Evolutionary conservation across 2,888 invertebrate genomes (phyloP), one percentile per base, ranked within the genome.

Genomic region (Malachius bipustulatus): DNA sequence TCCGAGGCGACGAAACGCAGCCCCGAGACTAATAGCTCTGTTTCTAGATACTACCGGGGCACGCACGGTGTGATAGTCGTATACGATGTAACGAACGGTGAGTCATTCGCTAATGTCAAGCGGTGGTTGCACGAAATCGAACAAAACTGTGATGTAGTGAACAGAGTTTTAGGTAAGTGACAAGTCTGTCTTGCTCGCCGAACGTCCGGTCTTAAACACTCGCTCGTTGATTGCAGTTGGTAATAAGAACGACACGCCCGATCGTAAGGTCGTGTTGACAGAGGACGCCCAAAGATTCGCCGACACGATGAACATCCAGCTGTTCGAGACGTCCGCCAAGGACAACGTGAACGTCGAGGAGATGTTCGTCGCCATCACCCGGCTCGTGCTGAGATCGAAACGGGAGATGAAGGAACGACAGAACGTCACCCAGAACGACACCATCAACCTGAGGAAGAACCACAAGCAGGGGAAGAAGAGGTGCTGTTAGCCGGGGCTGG

Each of bases 21-120:
- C n/a, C n/a, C n/a, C n/a, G n/a, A n/a, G n/a, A n/a, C n/a, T n/a
- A n/a, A n/a, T n/a, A n/a, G n/a, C 6, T 19, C 34, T 33, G 19
- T 30, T 49, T 52, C 2, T 54, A 79, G 78, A 43, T 91, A 98
- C 65, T 98, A 98, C 63, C 73, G 98, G 57, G 98, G 98, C 36
- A 98, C 98, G 31, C 97, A 98, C 65, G 98, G 98, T 41, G 98
- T 99, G 42, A 93, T 99, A 57, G 94, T 98, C 30, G 98, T 99
- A 9, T 98, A 98, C 66, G 98, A 99, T 73, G 97, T 98, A 34
- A 91, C 90, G 43, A 94, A 88, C 63, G 97, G 96, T 27, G 97
- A 98, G 62, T 93, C 96, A 33, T 98, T 99, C 67, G 94, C 94
- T 42, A 99, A 98, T 65, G 97, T 99, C 2, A 94, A 96, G 62